phyloP scores from a whole-genome alignment of 2,797 vertebrate genomes.

The Sphenodon punctatus region DNA sequence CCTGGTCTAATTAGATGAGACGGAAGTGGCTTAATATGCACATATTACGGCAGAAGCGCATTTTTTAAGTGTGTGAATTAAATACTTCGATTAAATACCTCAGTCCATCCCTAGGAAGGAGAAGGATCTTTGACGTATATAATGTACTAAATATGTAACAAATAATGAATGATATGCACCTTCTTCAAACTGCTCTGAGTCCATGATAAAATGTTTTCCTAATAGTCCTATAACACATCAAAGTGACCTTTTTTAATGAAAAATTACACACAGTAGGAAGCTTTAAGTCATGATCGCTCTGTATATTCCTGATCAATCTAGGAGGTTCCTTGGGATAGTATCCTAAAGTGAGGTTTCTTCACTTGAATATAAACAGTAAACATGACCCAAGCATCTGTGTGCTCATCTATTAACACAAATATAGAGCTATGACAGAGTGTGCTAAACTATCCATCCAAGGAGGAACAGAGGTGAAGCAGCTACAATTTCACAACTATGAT shows the following conservation, averaged over 20 bases:
- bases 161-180: not conserved
- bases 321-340: not conserved
- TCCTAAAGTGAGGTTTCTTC: not conserved
- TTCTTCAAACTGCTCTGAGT: not conserved
- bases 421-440: not conserved
- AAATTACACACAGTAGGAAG: not conserved
- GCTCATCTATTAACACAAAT: too few relatives aligned
- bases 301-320: not conserved
- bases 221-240: not conserved
- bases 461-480: not conserved
- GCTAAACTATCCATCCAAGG: not conserved
- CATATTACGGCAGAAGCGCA: too few relatives aligned
- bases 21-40: too few relatives aligned
- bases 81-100: too few relatives aligned
- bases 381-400: rapidly evolving
- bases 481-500: not conserved
- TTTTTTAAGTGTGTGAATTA: too few relatives aligned
- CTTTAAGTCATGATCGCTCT: not conserved
- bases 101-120: too few relatives aligned
- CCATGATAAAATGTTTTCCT: constrained; percentile 1
- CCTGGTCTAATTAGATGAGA: too few relatives aligned
- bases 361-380: not conserved
- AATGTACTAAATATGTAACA: not conserved
- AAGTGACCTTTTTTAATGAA: not conserved
- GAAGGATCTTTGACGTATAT: not conserved